Conservation (phyloP, 2,888 invertebrate genomes). For the Orthosia gracilis region DNA sequence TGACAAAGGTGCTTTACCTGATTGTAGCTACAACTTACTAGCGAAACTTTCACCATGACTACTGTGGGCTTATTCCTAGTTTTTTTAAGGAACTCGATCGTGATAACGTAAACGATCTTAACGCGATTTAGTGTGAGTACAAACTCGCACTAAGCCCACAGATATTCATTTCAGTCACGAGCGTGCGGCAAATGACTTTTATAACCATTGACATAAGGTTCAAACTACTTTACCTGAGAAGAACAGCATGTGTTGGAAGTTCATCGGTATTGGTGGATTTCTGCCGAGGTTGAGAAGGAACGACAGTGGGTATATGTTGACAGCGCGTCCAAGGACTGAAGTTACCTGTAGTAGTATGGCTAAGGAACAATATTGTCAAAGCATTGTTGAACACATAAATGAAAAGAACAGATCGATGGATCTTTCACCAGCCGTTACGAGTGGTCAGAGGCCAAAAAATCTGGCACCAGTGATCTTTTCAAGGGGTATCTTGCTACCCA, state of each 20-base stretch:
- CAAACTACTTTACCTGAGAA: constrained; percentile 93
- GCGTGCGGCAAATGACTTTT: neutral
- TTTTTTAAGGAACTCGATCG: no score
- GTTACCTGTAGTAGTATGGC: constrained; percentile 92
- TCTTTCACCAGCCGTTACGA: no score
- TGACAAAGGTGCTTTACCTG: neutral
- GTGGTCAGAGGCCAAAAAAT: no score
- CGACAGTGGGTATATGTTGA: constrained; percentile 99
- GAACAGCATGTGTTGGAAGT: constrained; percentile 99
- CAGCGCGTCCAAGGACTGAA: constrained; percentile 97
- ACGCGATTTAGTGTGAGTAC: no score
- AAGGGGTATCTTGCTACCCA: no score
- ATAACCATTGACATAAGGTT: neutral
- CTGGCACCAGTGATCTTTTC: no score
- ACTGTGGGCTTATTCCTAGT: no score
- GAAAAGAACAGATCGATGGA: no score
- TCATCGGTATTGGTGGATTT: constrained; percentile 97
- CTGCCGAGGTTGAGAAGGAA: constrained; percentile 97
- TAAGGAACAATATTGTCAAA: constrained; percentile 74
- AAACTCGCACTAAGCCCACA: no score
- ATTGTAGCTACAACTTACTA: neutral
- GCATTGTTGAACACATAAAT: neutral
- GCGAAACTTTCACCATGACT: neutral
- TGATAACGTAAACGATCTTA: no score
- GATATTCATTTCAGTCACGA: neutral